phyloP scores from a whole-genome alignment of 2,797 vertebrate species.

The Borostomias antarcticus region DNA sequence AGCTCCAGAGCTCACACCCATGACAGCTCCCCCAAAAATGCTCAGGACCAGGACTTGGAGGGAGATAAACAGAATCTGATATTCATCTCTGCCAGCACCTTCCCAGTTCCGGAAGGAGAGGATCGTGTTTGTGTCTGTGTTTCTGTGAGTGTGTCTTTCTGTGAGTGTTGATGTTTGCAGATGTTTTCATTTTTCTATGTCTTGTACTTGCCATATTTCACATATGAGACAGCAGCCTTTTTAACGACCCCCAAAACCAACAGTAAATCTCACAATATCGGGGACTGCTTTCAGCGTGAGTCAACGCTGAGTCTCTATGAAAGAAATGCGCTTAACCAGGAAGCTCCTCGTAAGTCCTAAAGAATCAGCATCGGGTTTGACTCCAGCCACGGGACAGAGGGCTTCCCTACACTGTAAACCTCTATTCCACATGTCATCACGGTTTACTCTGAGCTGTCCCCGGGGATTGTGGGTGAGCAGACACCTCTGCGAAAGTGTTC shows the following conservation, averaged over 20 bases:
- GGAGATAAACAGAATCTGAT: slow-evolving; percentile 41
- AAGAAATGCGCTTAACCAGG: slow-evolving; percentile 29
- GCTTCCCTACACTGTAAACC: too few relatives aligned
- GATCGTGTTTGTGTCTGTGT: slow-evolving; percentile 1
- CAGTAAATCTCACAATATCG: slow-evolving; percentile 25
- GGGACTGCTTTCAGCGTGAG: slow-evolving; percentile 18
- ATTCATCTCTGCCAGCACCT: background rate
- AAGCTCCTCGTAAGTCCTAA: too few relatives aligned
- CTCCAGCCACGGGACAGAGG: too few relatives aligned
- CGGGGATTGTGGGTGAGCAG: slow-evolving; percentile 57
- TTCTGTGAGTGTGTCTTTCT: background rate
- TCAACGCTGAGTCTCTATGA: slow-evolving; percentile 37
- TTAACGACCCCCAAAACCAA: slow-evolving; percentile 13
- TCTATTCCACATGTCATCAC: too few relatives aligned
- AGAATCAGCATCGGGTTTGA: too few relatives aligned
- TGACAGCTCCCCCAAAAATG: slow-evolving; percentile 65
- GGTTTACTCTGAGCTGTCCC: too few relatives aligned
- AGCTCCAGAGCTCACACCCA: slow-evolving; percentile 52
- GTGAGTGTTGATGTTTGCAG: background rate
- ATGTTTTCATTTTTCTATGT: slow-evolving; percentile 34
- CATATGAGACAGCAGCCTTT: slow-evolving; percentile 19
- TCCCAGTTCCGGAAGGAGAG: slow-evolving; percentile 6
- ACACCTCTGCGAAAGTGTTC: slow-evolving; percentile 74
- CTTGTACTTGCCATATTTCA: slow-evolving; percentile 10
- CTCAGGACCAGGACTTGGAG: slow-evolving; percentile 37